Base-by-base conservation (phyloP, 2,888 invertebrate genomes). In the Willowsia nigromaculata region DNA sequence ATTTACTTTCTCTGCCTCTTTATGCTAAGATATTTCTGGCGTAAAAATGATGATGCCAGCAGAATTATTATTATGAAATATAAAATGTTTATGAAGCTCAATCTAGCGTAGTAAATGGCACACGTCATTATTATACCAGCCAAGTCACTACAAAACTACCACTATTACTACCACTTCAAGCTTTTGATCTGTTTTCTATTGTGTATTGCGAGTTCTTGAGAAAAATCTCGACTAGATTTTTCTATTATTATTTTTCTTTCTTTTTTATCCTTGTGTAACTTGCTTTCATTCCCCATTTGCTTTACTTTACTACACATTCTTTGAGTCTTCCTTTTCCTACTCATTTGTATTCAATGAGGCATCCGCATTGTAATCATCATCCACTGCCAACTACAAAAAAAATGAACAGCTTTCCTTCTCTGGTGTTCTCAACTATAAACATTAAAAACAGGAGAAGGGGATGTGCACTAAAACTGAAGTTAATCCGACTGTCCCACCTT, bases 271-370 rank as follows among this genome's bases (percentile, higher is more conserved):
- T n/a, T n/a, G 5, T 50, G n/a, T 37, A n/a, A n/a, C 65, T 6
- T 18, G 15, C 9, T 1, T 18, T 37, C n/a, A 9, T 7, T 65
- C 18, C 33, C 15, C 3, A 6, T 65, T 33, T 37, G 3, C 30
- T 33, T 37, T 18, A n/a, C 9, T 37, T 65, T 37, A n/a, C 18
- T 18, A 65, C 25, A 25, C 71, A 43, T 43, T 50, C n/a, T 18
- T n/a, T 43, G 22, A 6, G 37, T 53, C 15, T 50, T 22, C 22
- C 71, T 7, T 43, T 71, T 83, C 68, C 53, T 37, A 25, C 83
- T 65, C 83, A 83, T 83, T 83, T 71, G 83, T 83, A 83, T 83
- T 83, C 83, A 83, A 83, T 83, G 83, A 68, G 30, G 78, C 78
- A 78, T 78, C 53, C 33, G 18, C n/a, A 53, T 37, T 22, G 22